These are phyloP conservation scores for Nannospalax galili DNA, from an alignment of 2,113 vertebrate species.

Conservation along the genomic window DNA sequence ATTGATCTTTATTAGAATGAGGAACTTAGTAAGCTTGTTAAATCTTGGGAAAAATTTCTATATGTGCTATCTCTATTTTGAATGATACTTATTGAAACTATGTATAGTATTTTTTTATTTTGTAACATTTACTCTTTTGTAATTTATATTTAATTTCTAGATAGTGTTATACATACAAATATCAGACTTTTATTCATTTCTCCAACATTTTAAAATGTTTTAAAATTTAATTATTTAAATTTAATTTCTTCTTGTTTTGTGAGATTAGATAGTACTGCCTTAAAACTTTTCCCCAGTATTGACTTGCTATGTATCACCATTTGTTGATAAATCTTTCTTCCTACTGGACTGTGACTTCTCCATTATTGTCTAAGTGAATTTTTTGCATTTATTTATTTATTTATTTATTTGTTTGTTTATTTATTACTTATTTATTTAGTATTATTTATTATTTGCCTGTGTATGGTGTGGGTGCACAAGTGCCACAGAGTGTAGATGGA, in stretches of 20 bases:
- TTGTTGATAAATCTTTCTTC: not conserved
- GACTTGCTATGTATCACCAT: not conserved
- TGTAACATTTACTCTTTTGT: not conserved
- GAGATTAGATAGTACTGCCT: not conserved
- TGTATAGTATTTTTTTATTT: constrained; percentile 23
- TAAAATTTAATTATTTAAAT: too few species aligned
- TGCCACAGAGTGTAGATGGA: not conserved
- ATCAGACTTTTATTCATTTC: not conserved
- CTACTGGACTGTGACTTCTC: not conserved
- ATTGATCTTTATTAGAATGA: constrained; percentile 39
- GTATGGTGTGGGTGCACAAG: not conserved
- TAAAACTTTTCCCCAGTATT: not conserved
- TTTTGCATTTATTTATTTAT: not conserved
- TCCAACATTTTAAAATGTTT: not conserved
- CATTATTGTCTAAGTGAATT: not conserved
- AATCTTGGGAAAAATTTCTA: not conserved
- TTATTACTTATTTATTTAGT: not conserved
- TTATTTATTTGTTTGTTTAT: too few species aligned
- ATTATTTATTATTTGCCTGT: not conserved
- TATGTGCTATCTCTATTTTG: not conserved
- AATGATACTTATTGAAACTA: not conserved
- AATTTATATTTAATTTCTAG: constrained; percentile 15
- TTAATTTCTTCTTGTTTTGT: not conserved
- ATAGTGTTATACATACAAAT: not conserved
- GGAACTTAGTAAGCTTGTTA: not conserved